Evolutionary conservation across 2,888 invertebrate genomes (phyloP).

Genomic region (Noctua comes): DNA sequence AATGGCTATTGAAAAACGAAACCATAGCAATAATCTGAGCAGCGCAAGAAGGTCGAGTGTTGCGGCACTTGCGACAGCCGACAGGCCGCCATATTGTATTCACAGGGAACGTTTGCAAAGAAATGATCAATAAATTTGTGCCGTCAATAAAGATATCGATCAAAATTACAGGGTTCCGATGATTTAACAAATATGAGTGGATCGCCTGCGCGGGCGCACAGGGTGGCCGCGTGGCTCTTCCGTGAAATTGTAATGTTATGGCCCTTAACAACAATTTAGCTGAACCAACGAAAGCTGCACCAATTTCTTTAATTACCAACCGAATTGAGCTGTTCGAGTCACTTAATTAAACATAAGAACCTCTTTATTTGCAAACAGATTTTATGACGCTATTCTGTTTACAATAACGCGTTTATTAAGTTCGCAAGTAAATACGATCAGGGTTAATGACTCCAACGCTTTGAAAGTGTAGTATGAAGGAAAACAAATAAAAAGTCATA

Average conservation of each 20-base stretch:
- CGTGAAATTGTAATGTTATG: slow-evolving; percentile 87
- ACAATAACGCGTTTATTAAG: slow-evolving; percentile 72
- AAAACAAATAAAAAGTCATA: slow-evolving; percentile 72
- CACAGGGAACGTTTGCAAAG: slow-evolving; percentile 86
- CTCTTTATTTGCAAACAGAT: slow-evolving; percentile 81
- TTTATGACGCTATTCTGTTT: slow-evolving; percentile 79
- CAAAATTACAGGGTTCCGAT: slow-evolving; percentile 90
- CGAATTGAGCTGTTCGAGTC: slow-evolving; percentile 81
- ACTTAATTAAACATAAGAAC: slow-evolving; percentile 83
- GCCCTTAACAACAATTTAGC: slow-evolving; percentile 85
- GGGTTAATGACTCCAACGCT: slow-evolving; percentile 79
- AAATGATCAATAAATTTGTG: slow-evolving; percentile 89
- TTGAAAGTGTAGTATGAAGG: slow-evolving; percentile 72
- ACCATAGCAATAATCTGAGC: slow-evolving; percentile 86
- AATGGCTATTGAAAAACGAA: slow-evolving; percentile 88
- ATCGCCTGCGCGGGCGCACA: slow-evolving; percentile 82
- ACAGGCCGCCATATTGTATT: slow-evolving; percentile 84
- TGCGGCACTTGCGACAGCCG: slow-evolving; percentile 83
- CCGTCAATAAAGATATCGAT: slow-evolving; percentile 90
- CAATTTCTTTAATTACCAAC: slow-evolving; percentile 85
- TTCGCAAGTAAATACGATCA: slow-evolving; percentile 77
- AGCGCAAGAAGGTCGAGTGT: slow-evolving; percentile 81
- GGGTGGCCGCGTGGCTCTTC: slow-evolving; percentile 87
- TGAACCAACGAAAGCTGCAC: slow-evolving; percentile 82
- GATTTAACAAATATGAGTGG: slow-evolving; percentile 89